Evolutionary conservation across 1,140 invertebrate genomes (phyloP), one percentile per base, ranked within the genome.

Genomic region (Brachionus paranguensis): DNA sequence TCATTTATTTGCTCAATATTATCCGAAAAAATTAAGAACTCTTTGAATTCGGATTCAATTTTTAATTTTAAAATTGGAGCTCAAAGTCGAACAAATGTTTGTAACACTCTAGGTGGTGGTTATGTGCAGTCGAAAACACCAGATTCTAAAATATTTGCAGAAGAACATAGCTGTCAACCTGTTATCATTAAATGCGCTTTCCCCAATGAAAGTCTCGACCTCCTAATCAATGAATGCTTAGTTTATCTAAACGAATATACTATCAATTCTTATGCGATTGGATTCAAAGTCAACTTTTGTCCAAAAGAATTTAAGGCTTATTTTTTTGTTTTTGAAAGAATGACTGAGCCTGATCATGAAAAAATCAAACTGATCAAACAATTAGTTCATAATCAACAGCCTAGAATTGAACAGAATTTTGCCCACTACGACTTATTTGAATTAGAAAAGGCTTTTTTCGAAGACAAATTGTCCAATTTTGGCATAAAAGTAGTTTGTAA

Each of bases 271-370:
- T 68, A 68, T 68, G 33, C 27, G 1, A 17, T 68, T 17, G 65
- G 65, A 29, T 68, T 33, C n/a, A 68, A 68, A 17, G 65, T 68
- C 12, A 41, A 68, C 12, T 68, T 14, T 24, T 33, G n/a, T 68
- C 27, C 12, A 5, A 17, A 33, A 1, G 27, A 68, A 14, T 68
- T 68, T 41, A 33, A 33, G n/a, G 65, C 27, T 10, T 68, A 33
- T 11, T 68, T 68, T 33, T 68, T 68, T 68, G 65, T 68, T 68
- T 68, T 68, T 68, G 65, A 68, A 33, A 68, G 65, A 41, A 41
- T 33, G 27, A 33, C 33, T 33, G 27, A 68, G 33, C 65, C 65
- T 4, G 33, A 68, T 33, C 12, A 68, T 14, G 65, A 68, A 33
- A 68, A 68, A 29, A 68, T 68, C 4, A 68, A 33, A 11, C 5